A percentile compares a stretch with the other conserved stretches of the same genome.
These are phyloP conservation scores for Margarornis squamiger DNA, from an alignment of 2,797 vertebrate species.

Conservation along the genomic window DNA sequence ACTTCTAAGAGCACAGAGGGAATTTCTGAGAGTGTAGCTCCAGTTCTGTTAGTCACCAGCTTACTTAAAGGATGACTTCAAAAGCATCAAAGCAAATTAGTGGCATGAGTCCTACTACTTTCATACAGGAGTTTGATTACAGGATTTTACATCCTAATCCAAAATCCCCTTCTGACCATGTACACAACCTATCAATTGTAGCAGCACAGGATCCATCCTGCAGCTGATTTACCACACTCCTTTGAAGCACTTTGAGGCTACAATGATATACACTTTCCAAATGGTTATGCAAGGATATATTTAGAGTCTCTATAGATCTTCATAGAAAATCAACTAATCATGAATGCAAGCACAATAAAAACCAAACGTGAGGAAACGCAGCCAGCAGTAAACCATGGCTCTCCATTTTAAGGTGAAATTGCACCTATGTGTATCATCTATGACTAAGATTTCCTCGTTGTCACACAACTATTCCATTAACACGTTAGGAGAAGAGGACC, in stretches of 20 bases:
- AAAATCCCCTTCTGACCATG: not conserved
- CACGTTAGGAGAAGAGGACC: not conserved
- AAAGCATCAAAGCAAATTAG: conserved; percentile 48
- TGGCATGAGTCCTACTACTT: not conserved
- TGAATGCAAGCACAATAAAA: not conserved
- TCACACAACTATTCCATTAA: not conserved
- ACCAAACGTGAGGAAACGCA: not conserved
- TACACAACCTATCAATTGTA: not conserved
- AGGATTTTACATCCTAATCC: not conserved
- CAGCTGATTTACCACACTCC: not conserved
- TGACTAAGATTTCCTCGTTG: not conserved
- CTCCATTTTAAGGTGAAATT: not conserved
- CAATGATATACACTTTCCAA: not conserved
- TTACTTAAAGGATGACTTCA: conserved; percentile 14
- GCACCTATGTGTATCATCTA: not conserved
- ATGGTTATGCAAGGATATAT: not conserved
- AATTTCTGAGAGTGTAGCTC: not conserved
- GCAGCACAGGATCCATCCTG: not conserved
- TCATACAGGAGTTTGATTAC: not conserved
- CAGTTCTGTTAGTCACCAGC: not conserved
- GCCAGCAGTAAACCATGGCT: not conserved
- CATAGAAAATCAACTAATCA: not conserved
- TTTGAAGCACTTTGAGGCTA: not conserved
- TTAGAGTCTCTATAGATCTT: not conserved
- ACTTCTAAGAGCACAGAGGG: conserved; percentile 1